phyloP scores from a whole-genome alignment of 2,113 vertebrate species.

The Phodopus roborovskii region DNA sequence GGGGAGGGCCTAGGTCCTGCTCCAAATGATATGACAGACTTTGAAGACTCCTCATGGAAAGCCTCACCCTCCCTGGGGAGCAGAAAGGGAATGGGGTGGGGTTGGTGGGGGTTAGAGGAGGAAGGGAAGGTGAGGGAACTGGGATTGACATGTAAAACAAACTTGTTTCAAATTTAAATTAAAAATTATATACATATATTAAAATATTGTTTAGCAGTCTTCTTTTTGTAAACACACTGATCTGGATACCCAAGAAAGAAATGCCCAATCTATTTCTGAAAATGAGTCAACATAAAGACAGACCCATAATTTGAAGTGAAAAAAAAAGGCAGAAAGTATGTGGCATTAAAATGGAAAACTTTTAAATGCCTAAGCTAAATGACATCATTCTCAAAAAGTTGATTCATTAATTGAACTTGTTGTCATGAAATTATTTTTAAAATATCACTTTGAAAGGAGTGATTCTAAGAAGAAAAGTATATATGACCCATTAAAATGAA shows the following conservation, averaged over 20 bases:
- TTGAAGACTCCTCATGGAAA: no score
- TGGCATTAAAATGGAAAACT: constrained; percentile 41
- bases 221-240: not conserved
- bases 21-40: no score
- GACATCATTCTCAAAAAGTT: constrained; percentile 25
- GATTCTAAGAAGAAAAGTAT: constrained; percentile 53
- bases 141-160: no score
- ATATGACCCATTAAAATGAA: constrained; percentile 65
- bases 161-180: no score
- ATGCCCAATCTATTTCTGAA: constrained; percentile 21
- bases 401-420: constrained; percentile 56
- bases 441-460: constrained; percentile 53
- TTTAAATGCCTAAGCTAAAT: not conserved
- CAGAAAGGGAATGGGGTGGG: no score
- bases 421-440: constrained; percentile 60
- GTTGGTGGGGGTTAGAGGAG: no score
- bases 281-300: not conserved
- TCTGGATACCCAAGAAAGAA: not conserved
- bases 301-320: not conserved
- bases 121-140: no score
- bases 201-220: constrained; percentile 1
- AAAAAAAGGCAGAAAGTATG: not conserved
- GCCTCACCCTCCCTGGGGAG: no score
- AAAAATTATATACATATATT: no score
- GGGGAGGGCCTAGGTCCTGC: no score